Evolutionary conservation across 2,113 vertebrate species (phyloP).

Genomic region (Ascaphus truei): DNA sequence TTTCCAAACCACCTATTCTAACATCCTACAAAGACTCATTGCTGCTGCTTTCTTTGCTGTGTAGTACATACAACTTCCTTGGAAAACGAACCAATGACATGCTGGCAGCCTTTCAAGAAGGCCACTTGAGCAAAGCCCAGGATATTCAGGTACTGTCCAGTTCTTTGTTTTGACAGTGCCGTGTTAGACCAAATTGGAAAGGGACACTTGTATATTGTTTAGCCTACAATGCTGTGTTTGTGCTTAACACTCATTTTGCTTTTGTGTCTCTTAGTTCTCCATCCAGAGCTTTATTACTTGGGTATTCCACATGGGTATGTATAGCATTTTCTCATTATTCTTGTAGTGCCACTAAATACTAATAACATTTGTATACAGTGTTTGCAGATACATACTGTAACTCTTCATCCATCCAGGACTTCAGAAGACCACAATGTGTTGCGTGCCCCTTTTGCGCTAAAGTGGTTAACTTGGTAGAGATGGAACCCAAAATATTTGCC

Average conservation of each 20-base stretch:
- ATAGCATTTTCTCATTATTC: no score
- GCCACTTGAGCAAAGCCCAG: conserved; percentile 65
- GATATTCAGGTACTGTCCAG: conserved; percentile 72
- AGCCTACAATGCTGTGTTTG: neutral
- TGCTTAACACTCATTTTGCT: neutral
- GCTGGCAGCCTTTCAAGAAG: conserved; percentile 68
- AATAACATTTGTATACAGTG: no score
- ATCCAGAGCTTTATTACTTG: conserved; percentile 65
- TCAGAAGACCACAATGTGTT: no score
- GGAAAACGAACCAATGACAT: conserved; percentile 68
- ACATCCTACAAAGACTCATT: neutral
- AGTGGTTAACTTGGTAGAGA: no score
- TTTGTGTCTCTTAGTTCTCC: conserved; percentile 55
- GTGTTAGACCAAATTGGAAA: no score
- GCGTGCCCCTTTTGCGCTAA: no score
- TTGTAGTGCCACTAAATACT: no score
- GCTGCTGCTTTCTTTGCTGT: conserved; percentile 19
- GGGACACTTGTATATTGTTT: neutral
- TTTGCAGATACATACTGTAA: no score
- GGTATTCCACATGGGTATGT: conserved; percentile 65
- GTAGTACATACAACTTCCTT: conserved; percentile 90
- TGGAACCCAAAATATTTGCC: no score
- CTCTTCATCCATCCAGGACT: no score
- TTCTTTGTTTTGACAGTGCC: neutral
- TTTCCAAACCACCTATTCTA: neutral